Base-by-base conservation (phyloP, 2,888 invertebrate genomes). In the Chloroclysta siterata region DNA sequence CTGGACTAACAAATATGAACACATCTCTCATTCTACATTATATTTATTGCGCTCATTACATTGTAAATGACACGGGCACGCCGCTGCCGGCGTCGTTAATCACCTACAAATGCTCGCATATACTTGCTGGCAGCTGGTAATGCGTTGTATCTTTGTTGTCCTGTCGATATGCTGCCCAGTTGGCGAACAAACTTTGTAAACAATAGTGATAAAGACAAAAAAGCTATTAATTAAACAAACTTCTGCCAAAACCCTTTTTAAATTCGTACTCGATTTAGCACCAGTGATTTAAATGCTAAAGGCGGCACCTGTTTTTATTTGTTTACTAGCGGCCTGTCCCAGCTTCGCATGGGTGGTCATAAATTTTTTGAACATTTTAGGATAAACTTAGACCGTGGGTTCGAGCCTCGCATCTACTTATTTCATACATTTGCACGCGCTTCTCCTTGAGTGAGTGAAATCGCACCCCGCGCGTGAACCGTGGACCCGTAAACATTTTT, bases 161-260 rank as follows among this genome's bases (percentile, higher is more conserved):
- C 50, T 56, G 42, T 58, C 50, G 61, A 58, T 33, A 44, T 52
- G 13, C 14, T 33, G 41, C 46, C 53, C 57, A 59, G 36, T 39
- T 66, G 63, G 66, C 60, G 52, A 53, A 13, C 44, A 42, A 42
- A 53, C 41, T 3, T 33, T 44, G 60, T 58, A 60, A 46, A 50
- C 53, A 36, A 46, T 63, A 33, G 10, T 41, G 51, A 55, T 33
- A 53, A 63, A 48, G 4, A 42, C 14, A 56, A 17, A 11, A 42
- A 36, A 44, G 36, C 17, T 7, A 10, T 53, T 47, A 62, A 53
- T 57, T 50, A 39, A 42, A 7, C 15, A n/a, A 5, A n/a, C 8
- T 33, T 50, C 10, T 59, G 65, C 60, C 65, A 65, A 58, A 60
- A 13, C 52, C 47, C 33, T 33, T 47, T 53, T 59, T 28, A 17